Conservation (phyloP, 2,113 vertebrate species). For the Pipa parva region DNA sequence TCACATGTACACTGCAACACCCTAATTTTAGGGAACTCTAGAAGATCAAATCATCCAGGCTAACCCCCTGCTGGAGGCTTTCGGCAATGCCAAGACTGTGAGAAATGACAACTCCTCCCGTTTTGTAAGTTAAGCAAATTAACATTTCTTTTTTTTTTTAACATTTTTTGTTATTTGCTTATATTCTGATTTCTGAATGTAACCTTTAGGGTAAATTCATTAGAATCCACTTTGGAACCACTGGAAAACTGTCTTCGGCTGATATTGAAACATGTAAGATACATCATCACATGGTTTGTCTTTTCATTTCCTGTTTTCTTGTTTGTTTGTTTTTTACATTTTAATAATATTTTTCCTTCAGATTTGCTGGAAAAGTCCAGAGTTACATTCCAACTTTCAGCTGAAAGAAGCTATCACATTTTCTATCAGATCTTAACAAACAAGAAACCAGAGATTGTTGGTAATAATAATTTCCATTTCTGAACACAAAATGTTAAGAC, state of each 20-base stretch:
- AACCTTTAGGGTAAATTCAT: slow-evolving; percentile 85
- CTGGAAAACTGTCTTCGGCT: slow-evolving; percentile 84
- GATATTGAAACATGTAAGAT: slow-evolving; percentile 91
- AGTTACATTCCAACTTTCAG: slow-evolving; percentile 75
- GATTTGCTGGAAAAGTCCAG: slow-evolving; percentile 80
- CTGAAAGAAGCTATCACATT: slow-evolving; percentile 78
- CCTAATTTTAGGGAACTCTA: background rate
- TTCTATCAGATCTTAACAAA: slow-evolving; percentile 80
- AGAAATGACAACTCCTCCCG: slow-evolving; percentile 7
- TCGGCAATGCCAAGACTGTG: background rate
- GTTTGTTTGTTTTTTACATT: slow-evolving; percentile 27
- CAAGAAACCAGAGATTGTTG: slow-evolving; percentile 73
- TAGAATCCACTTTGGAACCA: slow-evolving; percentile 85
- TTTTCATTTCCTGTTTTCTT: background rate
- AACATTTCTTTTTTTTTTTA: background rate
- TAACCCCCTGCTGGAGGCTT: background rate
- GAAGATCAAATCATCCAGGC: background rate
- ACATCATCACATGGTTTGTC: background rate
- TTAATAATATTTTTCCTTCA: slow-evolving; percentile 41
- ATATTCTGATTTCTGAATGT: background rate
- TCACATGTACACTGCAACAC: too few relatives aligned
- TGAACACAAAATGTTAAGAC: too few relatives aligned
- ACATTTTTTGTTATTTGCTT: background rate
- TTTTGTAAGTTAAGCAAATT: background rate
- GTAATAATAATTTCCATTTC: slow-evolving; percentile 48